Percentiles rank a stretch among this genome's conserved stretches.
These are phyloP conservation scores for Drosophila barbarae DNA, from an alignment of 2,888 invertebrate genomes.

Conservation along the genomic window DNA sequence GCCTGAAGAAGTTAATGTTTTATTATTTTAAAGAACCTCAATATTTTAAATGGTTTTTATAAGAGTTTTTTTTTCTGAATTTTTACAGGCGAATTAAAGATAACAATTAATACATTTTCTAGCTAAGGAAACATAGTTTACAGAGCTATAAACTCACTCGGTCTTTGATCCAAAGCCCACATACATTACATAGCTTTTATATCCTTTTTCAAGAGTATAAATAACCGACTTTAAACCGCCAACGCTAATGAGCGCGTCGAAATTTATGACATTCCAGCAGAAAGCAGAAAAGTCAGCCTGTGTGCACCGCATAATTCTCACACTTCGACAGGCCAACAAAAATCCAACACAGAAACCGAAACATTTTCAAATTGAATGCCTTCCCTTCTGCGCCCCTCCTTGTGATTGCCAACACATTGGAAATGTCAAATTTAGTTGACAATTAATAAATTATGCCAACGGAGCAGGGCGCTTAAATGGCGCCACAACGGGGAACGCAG, in stretches of 20 bases:
- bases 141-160: neutral
- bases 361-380: slow-evolving; percentile 70
- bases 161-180: neutral
- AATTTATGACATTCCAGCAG: slow-evolving; percentile 73
- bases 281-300: slow-evolving; percentile 24
- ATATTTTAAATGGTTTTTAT: too few species aligned
- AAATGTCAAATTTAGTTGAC: slow-evolving; percentile 79
- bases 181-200: slow-evolving; percentile 12
- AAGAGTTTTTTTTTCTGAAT: too few species aligned
- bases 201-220: slow-evolving; percentile 16
- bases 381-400: neutral
- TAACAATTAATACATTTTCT: neutral
- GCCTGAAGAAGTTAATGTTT: too few species aligned
- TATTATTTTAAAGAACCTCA: too few species aligned
- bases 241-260: slow-evolving; percentile 75
- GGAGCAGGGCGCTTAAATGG: slow-evolving; percentile 69
- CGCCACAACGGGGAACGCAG: slow-evolving; percentile 64
- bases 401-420: slow-evolving; percentile 71
- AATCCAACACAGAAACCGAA: slow-evolving; percentile 24
- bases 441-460: slow-evolving; percentile 78
- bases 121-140: neutral
- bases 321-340: slow-evolving; percentile 74
- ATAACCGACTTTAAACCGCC: slow-evolving; percentile 32
- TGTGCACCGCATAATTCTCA: slow-evolving; percentile 75
- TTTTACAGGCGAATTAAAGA: too few species aligned